These are phyloP conservation scores for Anniella stebbinsi DNA, from an alignment of 2,797 vertebrate genomes.

Conservation along the genomic window DNA sequence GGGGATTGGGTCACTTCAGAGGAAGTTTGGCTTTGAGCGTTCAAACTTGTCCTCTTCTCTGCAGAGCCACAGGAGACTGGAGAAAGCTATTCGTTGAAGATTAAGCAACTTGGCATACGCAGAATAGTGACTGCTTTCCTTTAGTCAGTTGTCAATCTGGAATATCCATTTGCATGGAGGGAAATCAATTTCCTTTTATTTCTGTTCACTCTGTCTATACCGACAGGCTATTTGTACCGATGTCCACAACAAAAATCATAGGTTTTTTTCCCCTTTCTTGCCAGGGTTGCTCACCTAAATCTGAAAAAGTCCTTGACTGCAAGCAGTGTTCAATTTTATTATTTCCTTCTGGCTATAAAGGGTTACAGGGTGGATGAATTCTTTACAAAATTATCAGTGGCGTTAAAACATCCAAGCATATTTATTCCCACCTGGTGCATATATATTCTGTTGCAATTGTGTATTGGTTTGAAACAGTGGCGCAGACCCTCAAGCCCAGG, in stretches of 20 bases:
- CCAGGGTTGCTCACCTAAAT: not conserved
- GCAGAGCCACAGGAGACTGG: not conserved
- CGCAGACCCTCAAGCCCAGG: too few species aligned
- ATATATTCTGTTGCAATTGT: not conserved
- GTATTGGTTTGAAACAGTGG: not conserved
- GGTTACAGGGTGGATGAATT: not conserved
- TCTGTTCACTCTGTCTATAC: not conserved
- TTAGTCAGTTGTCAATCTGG: not conserved
- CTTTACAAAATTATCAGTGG: not conserved
- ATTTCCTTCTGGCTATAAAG: not conserved
- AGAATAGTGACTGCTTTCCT: not conserved
- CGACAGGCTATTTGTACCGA: not conserved
- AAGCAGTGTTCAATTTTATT: slow-evolving; percentile 42
- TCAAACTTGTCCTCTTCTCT: not conserved
- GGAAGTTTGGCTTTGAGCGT: slow-evolving; percentile 33
- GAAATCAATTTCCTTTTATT: not conserved
- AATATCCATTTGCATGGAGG: slow-evolving; percentile 22
- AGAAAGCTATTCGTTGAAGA: not conserved
- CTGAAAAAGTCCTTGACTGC: not conserved
- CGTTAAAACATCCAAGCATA: not conserved
- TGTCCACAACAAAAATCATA: too few species aligned
- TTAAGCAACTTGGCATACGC: slow-evolving; percentile 2
- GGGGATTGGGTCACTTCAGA: slow-evolving; percentile 18
- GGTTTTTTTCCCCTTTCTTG: not conserved
- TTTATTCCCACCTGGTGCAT: not conserved